Base-by-base conservation (phyloP, 2,113 vertebrate species). In the Psophia crepitans region DNA sequence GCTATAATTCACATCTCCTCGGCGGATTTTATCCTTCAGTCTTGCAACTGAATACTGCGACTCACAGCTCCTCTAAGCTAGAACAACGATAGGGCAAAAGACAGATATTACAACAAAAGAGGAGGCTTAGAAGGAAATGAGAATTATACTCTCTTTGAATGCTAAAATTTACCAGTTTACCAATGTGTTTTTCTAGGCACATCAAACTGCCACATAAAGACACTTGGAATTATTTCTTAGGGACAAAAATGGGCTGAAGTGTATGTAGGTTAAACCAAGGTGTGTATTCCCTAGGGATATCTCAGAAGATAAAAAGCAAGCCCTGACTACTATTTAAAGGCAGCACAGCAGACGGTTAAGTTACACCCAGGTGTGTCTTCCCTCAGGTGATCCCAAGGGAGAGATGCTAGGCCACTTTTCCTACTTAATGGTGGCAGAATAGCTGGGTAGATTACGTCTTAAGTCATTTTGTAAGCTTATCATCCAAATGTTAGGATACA, bases 301-400 rank as follows among this genome's bases (percentile, higher is more conserved):
- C 96, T 90, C 88, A 80, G 91, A 68, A 97, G 97, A 97, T 97
- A 97, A 97, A 97, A 97, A 96, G 96, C 97, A 96, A 97, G 89
- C 92, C 90, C 81, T 94, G 93, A 96, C 96, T 97, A 90, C 97
- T 97, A 96, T 97, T 97, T 97, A 97, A 97, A 97, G 96, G 96
- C 96, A 96, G 93, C 75, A 48, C 73, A 96, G 96, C 96, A 97
- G 96, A 97, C 96, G 95, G 96, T 95, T 97, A 96, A 97, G 96
- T 95, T 97, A 96, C 97, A 96, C 97, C 97, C 96, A 97, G 96
- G 96, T 94, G 97, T 97, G 97, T 97, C 96, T 97, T 90, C 96
- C 96, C 96, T 91, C 74, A 5, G 96, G 96, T 97, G 97, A 97
- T 97, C 96, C 96, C 94, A 83, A 95, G 94, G 94, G 89, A 97